phyloP scores from a whole-genome alignment of 2,888 invertebrate genomes.

The Elegia similella region DNA sequence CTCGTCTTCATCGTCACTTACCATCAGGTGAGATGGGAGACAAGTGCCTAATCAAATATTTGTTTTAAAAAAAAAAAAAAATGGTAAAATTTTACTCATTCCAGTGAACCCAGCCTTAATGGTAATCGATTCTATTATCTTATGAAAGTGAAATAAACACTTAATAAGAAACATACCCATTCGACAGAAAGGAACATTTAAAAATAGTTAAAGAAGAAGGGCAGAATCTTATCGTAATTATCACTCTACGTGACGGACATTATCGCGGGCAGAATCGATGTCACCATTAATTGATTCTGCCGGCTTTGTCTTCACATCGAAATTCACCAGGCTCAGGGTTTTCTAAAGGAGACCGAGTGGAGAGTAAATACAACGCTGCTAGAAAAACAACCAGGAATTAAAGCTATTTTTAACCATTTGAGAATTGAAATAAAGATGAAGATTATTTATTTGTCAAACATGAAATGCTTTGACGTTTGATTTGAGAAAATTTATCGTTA shows the following conservation, averaged over 20 bases:
- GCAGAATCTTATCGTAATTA: conserved; percentile 53
- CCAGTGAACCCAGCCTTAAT: no score
- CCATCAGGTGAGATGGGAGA: no score
- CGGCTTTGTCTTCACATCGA: conserved; percentile 73
- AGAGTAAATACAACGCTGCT: conserved; percentile 48
- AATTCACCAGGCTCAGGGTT: conserved; percentile 64
- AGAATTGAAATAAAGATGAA: background rate
- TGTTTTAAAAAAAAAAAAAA: no score
- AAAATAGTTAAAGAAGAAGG: conserved; percentile 55
- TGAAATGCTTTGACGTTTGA: background rate
- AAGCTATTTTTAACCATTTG: background rate
- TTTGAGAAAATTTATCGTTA: background rate
- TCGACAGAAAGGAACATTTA: conserved; percentile 32
- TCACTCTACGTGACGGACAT: conserved; percentile 57
- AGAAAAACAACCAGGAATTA: conserved; percentile 1
- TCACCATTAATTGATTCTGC: conserved; percentile 77
- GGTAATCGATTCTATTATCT: background rate
- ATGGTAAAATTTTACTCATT: no score
- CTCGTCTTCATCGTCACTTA: no score
- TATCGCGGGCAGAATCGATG: conserved; percentile 69
- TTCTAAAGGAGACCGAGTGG: conserved; percentile 48
- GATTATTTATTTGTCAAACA: no score
- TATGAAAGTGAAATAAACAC: background rate
- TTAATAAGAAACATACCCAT: conserved; percentile 15
- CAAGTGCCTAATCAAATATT: no score